Conservation (phyloP, 1,140 invertebrate genomes). For the Lordiphosa clarofinis region DNA sequence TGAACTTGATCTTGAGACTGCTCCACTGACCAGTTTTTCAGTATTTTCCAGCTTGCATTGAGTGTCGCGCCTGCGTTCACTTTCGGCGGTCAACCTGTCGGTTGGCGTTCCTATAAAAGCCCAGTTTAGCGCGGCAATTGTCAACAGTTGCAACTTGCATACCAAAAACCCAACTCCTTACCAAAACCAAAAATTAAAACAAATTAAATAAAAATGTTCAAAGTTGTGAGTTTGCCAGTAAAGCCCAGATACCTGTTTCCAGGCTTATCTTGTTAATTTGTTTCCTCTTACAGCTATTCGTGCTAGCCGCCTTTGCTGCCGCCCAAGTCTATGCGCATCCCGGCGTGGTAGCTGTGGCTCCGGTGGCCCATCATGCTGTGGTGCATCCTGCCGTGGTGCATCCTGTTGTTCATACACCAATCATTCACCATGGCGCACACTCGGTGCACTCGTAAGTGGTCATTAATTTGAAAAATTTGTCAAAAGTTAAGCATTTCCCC, state of each 20-base stretch:
- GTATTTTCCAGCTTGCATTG: slow-evolving; percentile 53
- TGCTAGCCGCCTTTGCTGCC: slow-evolving; percentile 48
- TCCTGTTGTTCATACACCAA: slow-evolving; percentile 51
- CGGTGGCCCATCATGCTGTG: slow-evolving; percentile 71
- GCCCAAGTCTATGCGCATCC: slow-evolving; percentile 56
- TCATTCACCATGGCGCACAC: slow-evolving; percentile 72
- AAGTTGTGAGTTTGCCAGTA: slow-evolving; percentile 61
- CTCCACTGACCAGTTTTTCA: slow-evolving; percentile 60
- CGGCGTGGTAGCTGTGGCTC: slow-evolving; percentile 80
- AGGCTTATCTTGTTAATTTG: slow-evolving; percentile 21
- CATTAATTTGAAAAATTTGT: slow-evolving; percentile 21
- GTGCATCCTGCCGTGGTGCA: slow-evolving; percentile 69
- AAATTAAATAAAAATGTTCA: slow-evolving; percentile 58
- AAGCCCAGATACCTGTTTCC: neutral
- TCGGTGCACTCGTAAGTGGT: slow-evolving; percentile 75
- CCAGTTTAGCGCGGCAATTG: slow-evolving; percentile 10
- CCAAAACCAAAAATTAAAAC: slow-evolving; percentile 9
- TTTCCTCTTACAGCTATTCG: slow-evolving; percentile 48
- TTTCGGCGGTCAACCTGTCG: slow-evolving; percentile 50
- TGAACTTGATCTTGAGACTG: slow-evolving; percentile 72
- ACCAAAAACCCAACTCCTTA: slow-evolving; percentile 28
- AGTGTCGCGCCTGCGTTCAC: slow-evolving; percentile 47
- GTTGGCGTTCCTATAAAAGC: slow-evolving; percentile 55
- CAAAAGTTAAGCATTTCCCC: neutral
- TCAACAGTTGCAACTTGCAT: slow-evolving; percentile 67